phyloP scores from a whole-genome alignment of 2,797 vertebrate species.

The Poeciliopsis turneri region DNA sequence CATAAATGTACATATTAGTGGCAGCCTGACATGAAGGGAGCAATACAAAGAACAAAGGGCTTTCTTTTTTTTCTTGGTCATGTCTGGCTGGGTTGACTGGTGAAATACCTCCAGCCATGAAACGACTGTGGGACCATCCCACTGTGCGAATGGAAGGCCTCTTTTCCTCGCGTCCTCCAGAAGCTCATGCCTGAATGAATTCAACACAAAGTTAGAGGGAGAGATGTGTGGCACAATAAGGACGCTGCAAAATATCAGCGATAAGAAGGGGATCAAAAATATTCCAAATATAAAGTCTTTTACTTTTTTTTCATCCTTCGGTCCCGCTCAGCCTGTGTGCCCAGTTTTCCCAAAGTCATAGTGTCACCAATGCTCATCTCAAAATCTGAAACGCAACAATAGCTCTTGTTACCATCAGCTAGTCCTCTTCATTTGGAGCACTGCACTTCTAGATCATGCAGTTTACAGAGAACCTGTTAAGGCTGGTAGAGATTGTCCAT shows the following conservation, averaged over 20 bases:
- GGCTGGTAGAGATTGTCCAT: slow-evolving; percentile 76
- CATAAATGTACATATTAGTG: neutral
- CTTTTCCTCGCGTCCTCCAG: slow-evolving; percentile 93
- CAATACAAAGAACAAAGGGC: neutral
- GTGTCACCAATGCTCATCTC: slow-evolving; percentile 91
- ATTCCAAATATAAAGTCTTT: slow-evolving; percentile 8
- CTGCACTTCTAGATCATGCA: neutral
- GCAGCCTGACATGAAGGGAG: slow-evolving; percentile 5
- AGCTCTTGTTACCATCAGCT: slow-evolving; percentile 9
- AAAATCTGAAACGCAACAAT: slow-evolving; percentile 78
- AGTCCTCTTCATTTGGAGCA: neutral
- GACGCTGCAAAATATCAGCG: neutral
- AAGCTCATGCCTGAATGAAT: slow-evolving; percentile 88
- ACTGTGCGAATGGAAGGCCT: slow-evolving; percentile 93
- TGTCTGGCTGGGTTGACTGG: neutral
- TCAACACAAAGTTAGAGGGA: slow-evolving; percentile 10
- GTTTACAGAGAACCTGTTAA: slow-evolving; percentile 60
- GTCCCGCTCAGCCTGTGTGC: slow-evolving; percentile 95
- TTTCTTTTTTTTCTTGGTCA: neutral
- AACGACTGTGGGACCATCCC: slow-evolving; percentile 95
- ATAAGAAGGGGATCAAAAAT: neutral
- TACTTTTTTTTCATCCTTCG: slow-evolving; percentile 96
- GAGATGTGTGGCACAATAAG: neutral
- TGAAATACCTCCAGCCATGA: slow-evolving; percentile 93
- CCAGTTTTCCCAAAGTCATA: slow-evolving; percentile 91